Conservation (phyloP, 2,113 vertebrate species). For the Notothenia coriiceps region DNA sequence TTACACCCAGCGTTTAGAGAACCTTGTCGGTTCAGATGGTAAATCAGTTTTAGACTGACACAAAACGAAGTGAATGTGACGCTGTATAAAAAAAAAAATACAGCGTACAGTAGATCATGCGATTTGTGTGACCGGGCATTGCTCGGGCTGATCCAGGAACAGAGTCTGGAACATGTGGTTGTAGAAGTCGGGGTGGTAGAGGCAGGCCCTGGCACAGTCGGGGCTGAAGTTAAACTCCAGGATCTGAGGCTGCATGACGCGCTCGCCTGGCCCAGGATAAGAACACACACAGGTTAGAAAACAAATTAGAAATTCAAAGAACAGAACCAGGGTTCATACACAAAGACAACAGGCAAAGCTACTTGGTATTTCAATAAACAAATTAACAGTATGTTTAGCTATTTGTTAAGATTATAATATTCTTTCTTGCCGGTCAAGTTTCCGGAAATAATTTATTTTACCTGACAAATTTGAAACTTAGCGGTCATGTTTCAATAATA, state of each 20-base stretch:
- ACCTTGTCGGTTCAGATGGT: neutral
- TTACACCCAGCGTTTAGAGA: neutral
- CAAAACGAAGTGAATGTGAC: neutral
- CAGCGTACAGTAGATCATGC: slow-evolving; percentile 64
- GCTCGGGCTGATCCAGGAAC: slow-evolving; percentile 87
- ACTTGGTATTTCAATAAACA: neutral
- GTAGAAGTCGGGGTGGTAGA: slow-evolving; percentile 94
- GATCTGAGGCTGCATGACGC: slow-evolving; percentile 92
- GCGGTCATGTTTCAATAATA: no score
- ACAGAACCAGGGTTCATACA: no score
- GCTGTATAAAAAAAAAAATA: neutral
- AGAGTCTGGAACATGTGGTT: slow-evolving; percentile 95
- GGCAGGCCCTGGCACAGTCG: slow-evolving; percentile 94
- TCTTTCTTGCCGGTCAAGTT: no score
- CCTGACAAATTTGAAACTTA: no score
- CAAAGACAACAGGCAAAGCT: no score
- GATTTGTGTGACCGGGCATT: slow-evolving; percentile 87
- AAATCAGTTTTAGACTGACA: neutral
- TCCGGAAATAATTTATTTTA: no score
- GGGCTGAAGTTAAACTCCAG: slow-evolving; percentile 97
- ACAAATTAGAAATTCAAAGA: no score
- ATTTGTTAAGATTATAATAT: no score
- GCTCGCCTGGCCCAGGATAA: slow-evolving; percentile 82
- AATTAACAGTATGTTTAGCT: neutral
- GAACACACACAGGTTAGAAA: neutral